Evolutionary conservation across 2,888 invertebrate genomes (phyloP), one percentile per base, ranked within the genome.

Genomic region (Seira musarum): DNA sequence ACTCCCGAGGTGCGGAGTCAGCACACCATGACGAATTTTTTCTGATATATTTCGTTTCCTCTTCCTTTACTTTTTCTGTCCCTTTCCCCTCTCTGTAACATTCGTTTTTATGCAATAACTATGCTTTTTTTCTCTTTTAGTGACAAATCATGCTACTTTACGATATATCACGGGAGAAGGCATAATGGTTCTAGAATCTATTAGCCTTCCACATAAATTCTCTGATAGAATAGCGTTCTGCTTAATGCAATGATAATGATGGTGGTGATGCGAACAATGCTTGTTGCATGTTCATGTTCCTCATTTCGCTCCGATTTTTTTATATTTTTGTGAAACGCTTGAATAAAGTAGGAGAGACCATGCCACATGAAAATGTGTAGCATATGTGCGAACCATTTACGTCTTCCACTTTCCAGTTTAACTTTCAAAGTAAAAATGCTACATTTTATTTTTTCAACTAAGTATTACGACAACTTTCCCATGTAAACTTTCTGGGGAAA

Each of bases 21-120:
- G 82, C 82, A 82, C 67, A 63, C 82, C 82, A 64, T 80, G 80
- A 82, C 82, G 75, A 82, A 82, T 80, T 75, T 80, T 72, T 63
- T 70, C 40, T 40, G 73, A 69, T 80, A 74, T 69, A 40, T 64
- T 71, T 53, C 57, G 40, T 40, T 40, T 40, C 40, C 40, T 40
- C 40, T 8, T 40, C 13, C 40, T 13, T 8, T 40, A 13, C 40
- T 40, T 40, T 40, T 40, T 13, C 40, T 40, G 40, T 40, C 57
- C 71, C 46, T 57, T 67, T 70, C 63, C 53, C 1, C 70, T 53
- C 57, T 57, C 69, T 57, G 17, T 57, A 40, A 40, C 40, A 40
- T 40, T 40, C 40, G 40, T 40, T 40, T 40, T 40, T 40, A 13
- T 40, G 40, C 13, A 40, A 40, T 40, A 40, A 40, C 6, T 40